Base-by-base conservation (phyloP, 2,797 vertebrate genomes). In the Gephyroberyx darwinii region DNA sequence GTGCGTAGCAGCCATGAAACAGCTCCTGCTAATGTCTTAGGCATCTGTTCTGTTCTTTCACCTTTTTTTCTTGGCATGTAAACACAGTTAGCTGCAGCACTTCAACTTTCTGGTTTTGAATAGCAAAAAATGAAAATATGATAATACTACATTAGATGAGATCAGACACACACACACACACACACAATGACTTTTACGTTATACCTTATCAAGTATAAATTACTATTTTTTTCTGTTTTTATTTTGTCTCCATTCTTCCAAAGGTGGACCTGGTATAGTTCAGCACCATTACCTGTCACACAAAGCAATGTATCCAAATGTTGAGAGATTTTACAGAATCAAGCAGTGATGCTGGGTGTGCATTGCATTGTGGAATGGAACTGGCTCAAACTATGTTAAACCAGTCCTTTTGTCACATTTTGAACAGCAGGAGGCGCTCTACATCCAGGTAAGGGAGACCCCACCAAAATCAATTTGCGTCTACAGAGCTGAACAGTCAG, bases 1-100 rank as follows among this genome's bases (percentile, higher is more conserved):
- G 71, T 81, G 84, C 80, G 79, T 41, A 73, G 74, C 71, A 65
- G 74, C 57, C 35, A 50, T 86, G 89, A 91, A 93, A 92, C 83
- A 55, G 89, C 59, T 74, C 83, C 85, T 51, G 60, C 75, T 79
- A 70, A 89, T 79, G 78, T 85, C 71, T 61, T 17, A 80, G 77
- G 79, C 65, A 8, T 71, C 70, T 74, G 73, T 52, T 50, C 78
- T 64, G 64, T 81, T 86, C 79, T 78, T 75, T 61, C 73, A 33
- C 71, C 4, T 5, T 82, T 84, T 81, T 84, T 51, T 74, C 22
- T 50, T 71, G 78, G 81, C 75, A 67, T 78, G 56, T 65, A 75
- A 62, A 69, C 47, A 58, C 52, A 53, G 78, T 76, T 77, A 63
- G 58, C 76, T 54, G 39, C 51, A 26, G 52, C 55, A 19, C 55